Percentiles rank a stretch among this genome's conserved stretches.
These are phyloP conservation scores for Antitype chi DNA, from an alignment of 2,888 invertebrate species.

Conservation along the genomic window DNA sequence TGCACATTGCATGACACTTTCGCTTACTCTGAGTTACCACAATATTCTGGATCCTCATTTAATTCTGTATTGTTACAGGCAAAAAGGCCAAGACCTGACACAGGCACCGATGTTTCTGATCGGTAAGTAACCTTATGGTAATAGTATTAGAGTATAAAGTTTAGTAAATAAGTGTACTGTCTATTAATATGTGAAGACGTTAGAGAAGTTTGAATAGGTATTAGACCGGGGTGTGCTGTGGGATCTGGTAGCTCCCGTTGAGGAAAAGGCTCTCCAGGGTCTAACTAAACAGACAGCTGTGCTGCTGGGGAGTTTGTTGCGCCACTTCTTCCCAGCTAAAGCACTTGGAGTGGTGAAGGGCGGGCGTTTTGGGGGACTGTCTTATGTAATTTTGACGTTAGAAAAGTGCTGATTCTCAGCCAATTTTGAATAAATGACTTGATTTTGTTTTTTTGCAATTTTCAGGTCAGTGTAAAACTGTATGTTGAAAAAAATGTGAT, in stretches of 20 bases:
- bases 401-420: no score
- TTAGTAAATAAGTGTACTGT: background rate
- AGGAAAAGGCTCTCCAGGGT: no score
- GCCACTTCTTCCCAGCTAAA: no score
- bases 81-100: conserved; percentile 93
- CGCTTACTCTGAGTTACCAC: conserved; percentile 16
- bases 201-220: background rate
- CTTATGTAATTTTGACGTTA: no score
- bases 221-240: background rate
- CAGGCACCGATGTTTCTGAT: conserved; percentile 92
- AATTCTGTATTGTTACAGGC: conserved; percentile 90
- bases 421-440: no score
- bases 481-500: no score
- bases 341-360: no score
- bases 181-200: background rate
- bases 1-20: conserved; percentile 48
- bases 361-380: no score
- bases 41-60: conserved; percentile 36
- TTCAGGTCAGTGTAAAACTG: no score
- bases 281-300: no score
- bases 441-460: no score
- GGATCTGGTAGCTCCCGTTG: background rate
- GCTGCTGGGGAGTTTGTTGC: no score
- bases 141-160: conserved; percentile 8
- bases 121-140: conserved; percentile 89